Evolutionary conservation across 2,888 invertebrate genomes (phyloP), one percentile per base, ranked within the genome.

Genomic region (Epicampocera succincta): DNA sequence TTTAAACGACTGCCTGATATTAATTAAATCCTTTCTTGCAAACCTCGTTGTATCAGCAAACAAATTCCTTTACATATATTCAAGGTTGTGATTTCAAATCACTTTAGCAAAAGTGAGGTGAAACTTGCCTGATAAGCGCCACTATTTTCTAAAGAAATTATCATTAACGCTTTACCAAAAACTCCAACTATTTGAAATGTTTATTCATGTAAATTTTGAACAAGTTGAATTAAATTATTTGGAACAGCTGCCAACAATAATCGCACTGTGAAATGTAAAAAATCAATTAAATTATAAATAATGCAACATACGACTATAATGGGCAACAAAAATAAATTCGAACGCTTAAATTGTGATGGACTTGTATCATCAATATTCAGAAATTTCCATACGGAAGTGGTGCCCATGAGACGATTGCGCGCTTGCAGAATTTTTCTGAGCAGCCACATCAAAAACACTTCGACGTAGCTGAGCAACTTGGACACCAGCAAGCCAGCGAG

Each of bases 401-500:
- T 84, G 6, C 87, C 89, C 5, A 89, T 81, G 6, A 86, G 80
- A 38, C 84, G 82, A 8, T 66, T 60, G 9, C 89, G 86, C 60
- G 88, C 17, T 15, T 81, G 84, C n/a, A 83, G 33, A 12, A 85
- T 84, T 80, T 86, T 86, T 0, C 33, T 42, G 25, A 85, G 86
- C 0, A 89, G 84, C 88, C 87, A 89, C 69, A 69, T 82, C 3
- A 87, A 86, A 72, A 85, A 88, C 65, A 86, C 84, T 83, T 86
- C 85, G 0, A 87, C 29, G 13, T 85, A 85, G 13, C 84, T 85
- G 1, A 88, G 58, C n/a, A 83, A 13, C 56, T 86, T 86, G 19
- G 89, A 89, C 0, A 85, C 50, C 3, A 87, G 11, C 17, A 86
- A 83, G 11, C 86, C 88, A 15, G 86, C 58, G n/a, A 88, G 46